These are phyloP conservation scores for Azorinus chamasolen DNA, from an alignment of 2,888 invertebrate species.

Conservation along the genomic window DNA sequence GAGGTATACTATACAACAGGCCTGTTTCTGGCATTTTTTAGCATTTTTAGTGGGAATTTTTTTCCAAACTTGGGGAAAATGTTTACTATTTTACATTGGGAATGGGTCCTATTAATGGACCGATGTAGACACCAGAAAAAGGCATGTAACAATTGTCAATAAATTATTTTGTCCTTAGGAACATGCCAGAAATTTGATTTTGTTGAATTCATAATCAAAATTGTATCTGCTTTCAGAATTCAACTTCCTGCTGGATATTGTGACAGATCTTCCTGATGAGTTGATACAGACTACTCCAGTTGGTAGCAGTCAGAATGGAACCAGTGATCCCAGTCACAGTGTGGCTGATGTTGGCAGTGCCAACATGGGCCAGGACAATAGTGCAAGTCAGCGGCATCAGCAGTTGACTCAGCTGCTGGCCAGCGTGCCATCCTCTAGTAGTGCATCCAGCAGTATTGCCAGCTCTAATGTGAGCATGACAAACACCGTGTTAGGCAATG, in stretches of 20 bases:
- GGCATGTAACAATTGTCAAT: too few relatives aligned
- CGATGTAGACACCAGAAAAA: too few relatives aligned
- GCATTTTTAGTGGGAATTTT: too few relatives aligned
- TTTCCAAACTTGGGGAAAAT: too few relatives aligned
- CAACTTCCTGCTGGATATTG: slow-evolving; percentile 70
- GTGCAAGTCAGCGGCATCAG: slow-evolving; percentile 77
- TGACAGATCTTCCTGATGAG: slow-evolving; percentile 83
- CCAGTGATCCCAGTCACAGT: slow-evolving; percentile 62
- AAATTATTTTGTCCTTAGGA: too few relatives aligned
- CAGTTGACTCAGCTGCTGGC: slow-evolving; percentile 81
- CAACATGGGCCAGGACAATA: slow-evolving; percentile 65
- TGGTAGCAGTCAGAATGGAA: slow-evolving; percentile 75
- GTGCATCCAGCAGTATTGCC: slow-evolving; percentile 81
- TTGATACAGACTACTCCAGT: slow-evolving; percentile 69
- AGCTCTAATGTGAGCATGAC: slow-evolving; percentile 72
- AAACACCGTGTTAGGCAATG: slow-evolving; percentile 68
- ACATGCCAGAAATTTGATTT: too few relatives aligned
- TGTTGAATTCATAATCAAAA: too few relatives aligned
- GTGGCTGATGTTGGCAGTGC: slow-evolving; percentile 11
- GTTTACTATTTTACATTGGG: too few relatives aligned
- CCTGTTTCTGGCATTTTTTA: too few relatives aligned
- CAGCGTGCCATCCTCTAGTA: slow-evolving; percentile 72
- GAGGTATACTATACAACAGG: too few relatives aligned
- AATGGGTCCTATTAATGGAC: too few relatives aligned
- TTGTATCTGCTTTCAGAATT: slow-evolving; percentile 65